Conservation (phyloP, 2,888 invertebrate species). For the Alcis repandata region DNA sequence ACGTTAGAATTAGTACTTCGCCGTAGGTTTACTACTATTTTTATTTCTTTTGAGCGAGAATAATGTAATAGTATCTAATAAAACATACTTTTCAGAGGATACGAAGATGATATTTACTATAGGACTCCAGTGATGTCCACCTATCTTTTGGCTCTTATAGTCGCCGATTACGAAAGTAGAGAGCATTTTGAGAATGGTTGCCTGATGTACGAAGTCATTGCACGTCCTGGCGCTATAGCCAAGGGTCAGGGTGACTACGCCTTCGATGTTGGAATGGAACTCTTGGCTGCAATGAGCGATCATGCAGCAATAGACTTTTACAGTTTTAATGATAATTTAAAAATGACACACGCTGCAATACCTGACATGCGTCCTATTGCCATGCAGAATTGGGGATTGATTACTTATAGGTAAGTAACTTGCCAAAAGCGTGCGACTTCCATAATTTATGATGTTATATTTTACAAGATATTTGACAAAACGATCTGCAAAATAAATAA, state of each 20-base stretch:
- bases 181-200: conserved; percentile 27
- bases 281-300: conserved; percentile 81
- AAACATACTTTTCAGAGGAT: conserved; percentile 57
- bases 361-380: conserved; percentile 92
- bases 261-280: conserved; percentile 70
- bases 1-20: no score
- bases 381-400: conserved; percentile 95
- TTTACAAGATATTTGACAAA: no score
- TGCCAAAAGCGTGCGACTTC: no score
- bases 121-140: conserved; percentile 87
- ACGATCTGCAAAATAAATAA: no score
- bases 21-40: no score
- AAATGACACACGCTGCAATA: conserved; percentile 91
- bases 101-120: conserved; percentile 64
- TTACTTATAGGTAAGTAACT: conserved; percentile 89
- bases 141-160: conserved; percentile 90
- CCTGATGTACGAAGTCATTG: conserved; percentile 75
- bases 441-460: background rate
- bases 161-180: conserved; percentile 85
- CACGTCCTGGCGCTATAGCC: conserved; percentile 73
- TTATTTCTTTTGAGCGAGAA: no score
- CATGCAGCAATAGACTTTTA: conserved; percentile 85
- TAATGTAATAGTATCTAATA: no score
- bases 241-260: conserved; percentile 74
- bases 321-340: conserved; percentile 75